These are phyloP conservation scores for Cryptophagus acutangulus DNA, from an alignment of 2,888 invertebrate species.

Conservation along the genomic window DNA sequence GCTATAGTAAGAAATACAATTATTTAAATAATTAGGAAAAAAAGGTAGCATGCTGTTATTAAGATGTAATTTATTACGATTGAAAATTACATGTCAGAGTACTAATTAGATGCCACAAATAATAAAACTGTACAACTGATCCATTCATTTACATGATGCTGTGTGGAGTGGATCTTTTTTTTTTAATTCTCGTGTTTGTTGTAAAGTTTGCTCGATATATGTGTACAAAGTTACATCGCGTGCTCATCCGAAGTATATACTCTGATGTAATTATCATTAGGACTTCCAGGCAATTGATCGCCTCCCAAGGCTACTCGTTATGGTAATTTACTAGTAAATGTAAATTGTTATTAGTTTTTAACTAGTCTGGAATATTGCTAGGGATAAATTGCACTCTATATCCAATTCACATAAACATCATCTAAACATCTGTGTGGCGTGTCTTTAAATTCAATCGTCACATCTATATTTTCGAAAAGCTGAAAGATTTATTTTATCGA, in stretches of 20 bases:
- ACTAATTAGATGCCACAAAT: constrained; percentile 6
- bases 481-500: too few relatives aligned
- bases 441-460: too few relatives aligned
- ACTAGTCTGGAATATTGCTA: too few relatives aligned
- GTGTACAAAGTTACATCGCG: constrained; percentile 12
- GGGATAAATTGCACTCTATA: too few relatives aligned
- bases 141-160: neutral
- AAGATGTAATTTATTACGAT: constrained; percentile 6
- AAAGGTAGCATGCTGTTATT: too few relatives aligned
- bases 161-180: neutral
- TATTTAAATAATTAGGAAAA: too few relatives aligned
- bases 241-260: constrained; percentile 16
- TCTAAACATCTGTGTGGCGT: too few relatives aligned
- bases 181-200: neutral
- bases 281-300: constrained; percentile 18
- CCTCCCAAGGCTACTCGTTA: constrained; percentile 17
- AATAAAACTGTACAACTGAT: constrained; percentile 5
- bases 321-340: constrained; percentile 11
- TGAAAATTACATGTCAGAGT: constrained; percentile 6
- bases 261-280: constrained; percentile 25
- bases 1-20: too few relatives aligned
- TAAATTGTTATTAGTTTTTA: constrained; percentile 14
- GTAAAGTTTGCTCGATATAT: neutral
- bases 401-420: too few relatives aligned
- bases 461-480: too few relatives aligned